Base-by-base conservation (phyloP, 2,888 invertebrate species). In the Pardosa pseudoannulata region DNA sequence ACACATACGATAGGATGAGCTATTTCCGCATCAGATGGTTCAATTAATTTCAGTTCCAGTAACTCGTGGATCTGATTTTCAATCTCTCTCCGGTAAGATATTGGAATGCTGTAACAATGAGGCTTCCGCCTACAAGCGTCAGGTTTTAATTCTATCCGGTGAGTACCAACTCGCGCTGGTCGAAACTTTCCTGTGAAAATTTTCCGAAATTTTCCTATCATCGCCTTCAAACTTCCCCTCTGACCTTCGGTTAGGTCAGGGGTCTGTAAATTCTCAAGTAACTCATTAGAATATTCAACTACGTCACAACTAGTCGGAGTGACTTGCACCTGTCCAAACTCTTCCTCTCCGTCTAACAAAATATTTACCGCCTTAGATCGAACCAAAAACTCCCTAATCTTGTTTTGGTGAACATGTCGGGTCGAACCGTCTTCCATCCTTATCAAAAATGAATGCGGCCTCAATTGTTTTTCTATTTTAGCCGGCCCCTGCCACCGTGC, bases 1-100 rank as follows among this genome's bases (percentile, higher is more conserved):
- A 79, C 70, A 19, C 79, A 79, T 0, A 71, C 62, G 6, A 79
- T 36, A 6, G 62, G 71, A 23, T 79, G n/a, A 19, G 79, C 7
- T 1, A 62, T 71, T 27, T 79, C 79, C 11, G 46, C 65, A 29
- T 65, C 65, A 5, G 62, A 62, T 6, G 23, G 62, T 62, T 64
- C 78, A 1, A 78, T 56, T n/a, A 71, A 32, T 11, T 70, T 29
- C 16, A 64, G 9, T 2, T 79, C 79, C 0, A 79, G 9, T 0
- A 79, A 28, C 28, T 79, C 71, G 19, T 68, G 56, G 13, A 68
- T 27, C 28, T 36, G 64, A 0, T 32, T 31, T 0, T 64, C 64
- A 1, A 64, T 28, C 46, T 46, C 46, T 16, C 46, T 16, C 9
- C 46, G 46, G 16, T 46, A 46, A 2, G 46, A 6, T 16, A 64